Evolutionary conservation across 1,140 invertebrate genomes (phyloP), one percentile per base, ranked within the genome.

Genomic region (Pentalonia nigronervosa): DNA sequence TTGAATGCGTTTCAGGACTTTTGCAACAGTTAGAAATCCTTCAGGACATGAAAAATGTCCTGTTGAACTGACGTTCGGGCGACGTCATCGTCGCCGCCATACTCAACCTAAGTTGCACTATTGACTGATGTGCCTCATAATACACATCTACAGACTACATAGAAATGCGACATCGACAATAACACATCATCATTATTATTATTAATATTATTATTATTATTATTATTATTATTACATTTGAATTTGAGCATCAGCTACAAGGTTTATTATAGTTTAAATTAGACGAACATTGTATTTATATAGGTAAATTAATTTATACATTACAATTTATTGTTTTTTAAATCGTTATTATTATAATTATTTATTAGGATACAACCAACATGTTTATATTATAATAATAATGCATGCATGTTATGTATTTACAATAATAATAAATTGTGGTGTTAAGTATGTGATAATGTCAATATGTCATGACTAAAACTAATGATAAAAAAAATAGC

Each of bases 1-100:
- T 36, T 53, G n/a, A 9, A 50, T 87, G 48, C 23, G 2, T 93
- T 93, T 41, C 94, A 94, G 94, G 94, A 60, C 60, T 94, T 14
- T 36, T 93, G 14, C 93, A 94, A 36, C 94, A 94, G 34, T 84
- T 94, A 36, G 90, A 86, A 93, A 84, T 94, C 30, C 76, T 94
- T 6, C 87, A 91, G 21, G 67, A 91, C 47, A 94, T 94, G 94
- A 93, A 91, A 93, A 93, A 86, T 25, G 36, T 93, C 6, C 7
- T 93, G 4, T 9, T 93, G 11, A 30, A 84, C 81, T 93, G n/a
- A 86, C 23, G 21, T 11, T 11, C n/a, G 8, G 30, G 45, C 20
- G 17, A 2, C n/a, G 34, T 36, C 86, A 47, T 48, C 14, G 7
- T 30, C 86, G 7, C 20, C 36, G 23, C 9, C 81, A 53, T 53